These are phyloP conservation scores for Callosobruchus maculatus DNA, from an alignment of 2,888 invertebrate genomes.

Conservation along the genomic window DNA sequence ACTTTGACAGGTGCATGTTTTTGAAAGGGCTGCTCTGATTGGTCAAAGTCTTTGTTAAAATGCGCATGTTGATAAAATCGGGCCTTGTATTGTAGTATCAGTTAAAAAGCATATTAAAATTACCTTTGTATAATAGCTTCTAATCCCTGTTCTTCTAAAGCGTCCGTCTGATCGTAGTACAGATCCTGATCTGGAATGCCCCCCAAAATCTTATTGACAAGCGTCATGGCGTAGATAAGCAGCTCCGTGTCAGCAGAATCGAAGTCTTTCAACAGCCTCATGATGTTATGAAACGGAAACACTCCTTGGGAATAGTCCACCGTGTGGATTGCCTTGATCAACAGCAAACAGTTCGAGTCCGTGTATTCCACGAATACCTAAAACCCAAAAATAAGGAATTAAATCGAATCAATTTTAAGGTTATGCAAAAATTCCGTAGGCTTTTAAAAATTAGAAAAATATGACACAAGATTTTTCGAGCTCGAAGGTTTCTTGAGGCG, in stretches of 20 bases:
- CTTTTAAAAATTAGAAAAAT: no score
- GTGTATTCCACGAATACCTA: slow-evolving; percentile 93
- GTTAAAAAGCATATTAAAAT: neutral
- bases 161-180: slow-evolving; percentile 96
- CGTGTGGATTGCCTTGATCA: slow-evolving; percentile 83
- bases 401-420: no score
- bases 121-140: slow-evolving; percentile 75
- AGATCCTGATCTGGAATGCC: slow-evolving; percentile 93
- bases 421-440: no score
- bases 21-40: no score
- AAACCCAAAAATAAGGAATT: neutral
- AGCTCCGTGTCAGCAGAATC: slow-evolving; percentile 96
- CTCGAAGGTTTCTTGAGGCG: no score
- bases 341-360: slow-evolving; percentile 87
- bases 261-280: slow-evolving; percentile 86
- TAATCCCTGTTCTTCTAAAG: slow-evolving; percentile 90
- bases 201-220: slow-evolving; percentile 92
- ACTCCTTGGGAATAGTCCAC: slow-evolving; percentile 71
- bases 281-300: slow-evolving; percentile 54
- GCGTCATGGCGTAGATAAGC: slow-evolving; percentile 91
- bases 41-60: no score
- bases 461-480: no score
- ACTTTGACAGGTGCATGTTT: no score
- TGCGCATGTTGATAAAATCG: no score
- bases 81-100: no score